Conservation (phyloP, 1,140 invertebrate species). For the Sminthurides bifidus region DNA sequence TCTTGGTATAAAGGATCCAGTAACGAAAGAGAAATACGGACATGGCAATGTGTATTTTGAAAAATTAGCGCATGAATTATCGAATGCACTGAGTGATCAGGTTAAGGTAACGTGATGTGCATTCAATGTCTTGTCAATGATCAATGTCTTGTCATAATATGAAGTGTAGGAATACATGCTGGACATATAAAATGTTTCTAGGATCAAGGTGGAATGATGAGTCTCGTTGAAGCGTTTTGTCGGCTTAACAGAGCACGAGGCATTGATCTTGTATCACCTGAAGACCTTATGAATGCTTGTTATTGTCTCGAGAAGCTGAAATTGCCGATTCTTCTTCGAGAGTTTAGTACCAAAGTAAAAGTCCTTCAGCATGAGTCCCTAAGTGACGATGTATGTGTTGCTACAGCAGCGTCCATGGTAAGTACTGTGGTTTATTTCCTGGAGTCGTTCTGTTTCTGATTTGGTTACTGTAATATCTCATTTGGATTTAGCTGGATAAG, state of each 20-base stretch:
- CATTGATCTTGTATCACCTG: constrained; percentile 78
- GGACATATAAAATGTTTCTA: constrained; percentile 36
- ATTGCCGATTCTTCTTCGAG: constrained; percentile 54
- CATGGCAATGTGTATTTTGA: constrained; percentile 75
- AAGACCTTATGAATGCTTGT: constrained; percentile 88
- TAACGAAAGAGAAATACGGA: constrained; percentile 78
- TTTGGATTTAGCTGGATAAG: constrained; percentile 54
- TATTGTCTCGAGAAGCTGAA: constrained; percentile 49
- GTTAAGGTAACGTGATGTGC: constrained; percentile 50
- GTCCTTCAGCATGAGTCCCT: constrained; percentile 71
- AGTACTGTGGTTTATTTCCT: constrained; percentile 29
- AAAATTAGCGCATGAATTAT: constrained; percentile 76
- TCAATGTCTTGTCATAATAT: no score
- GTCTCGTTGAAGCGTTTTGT: constrained; percentile 91
- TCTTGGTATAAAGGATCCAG: constrained; percentile 93
- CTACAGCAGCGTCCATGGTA: constrained; percentile 58
- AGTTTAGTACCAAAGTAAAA: constrained; percentile 81
- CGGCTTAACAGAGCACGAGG: constrained; percentile 82
- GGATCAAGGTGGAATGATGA: constrained; percentile 92
- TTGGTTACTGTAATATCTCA: constrained; percentile 6
- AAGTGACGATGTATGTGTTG: constrained; percentile 61
- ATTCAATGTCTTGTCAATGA: no score
- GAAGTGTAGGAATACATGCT: not conserved
- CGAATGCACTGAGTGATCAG: constrained; percentile 64
- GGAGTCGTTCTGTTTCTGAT: not conserved